Conservation (phyloP, 2,888 invertebrate species). For the Nymphalis polychloros region DNA sequence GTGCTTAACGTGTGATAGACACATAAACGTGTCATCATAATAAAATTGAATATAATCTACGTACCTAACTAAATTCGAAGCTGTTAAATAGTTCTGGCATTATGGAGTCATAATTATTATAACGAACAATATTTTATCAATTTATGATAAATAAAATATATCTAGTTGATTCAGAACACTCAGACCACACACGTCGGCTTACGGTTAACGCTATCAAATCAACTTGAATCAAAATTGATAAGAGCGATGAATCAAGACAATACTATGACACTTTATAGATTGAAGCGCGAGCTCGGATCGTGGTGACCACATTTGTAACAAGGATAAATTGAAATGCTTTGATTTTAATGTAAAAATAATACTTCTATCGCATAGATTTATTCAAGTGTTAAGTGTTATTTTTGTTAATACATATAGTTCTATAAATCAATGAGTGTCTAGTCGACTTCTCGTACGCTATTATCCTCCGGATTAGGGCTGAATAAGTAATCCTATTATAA, state of each 20-base stretch:
- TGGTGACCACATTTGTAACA: constrained; percentile 42
- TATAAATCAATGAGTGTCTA: too few relatives aligned
- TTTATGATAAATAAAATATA: constrained; percentile 19
- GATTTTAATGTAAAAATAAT: background rate
- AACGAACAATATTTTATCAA: constrained; percentile 7
- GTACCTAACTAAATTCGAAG: too few relatives aligned
- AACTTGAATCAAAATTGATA: constrained; percentile 39
- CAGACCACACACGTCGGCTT: constrained; percentile 45
- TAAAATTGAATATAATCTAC: too few relatives aligned
- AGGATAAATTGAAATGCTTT: background rate
- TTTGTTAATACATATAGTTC: too few relatives aligned
- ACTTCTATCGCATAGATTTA: background rate
- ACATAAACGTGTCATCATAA: too few relatives aligned
- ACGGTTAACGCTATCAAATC: constrained; percentile 33
- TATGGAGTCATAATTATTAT: background rate
- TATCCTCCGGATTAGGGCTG: too few relatives aligned
- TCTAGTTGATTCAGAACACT: constrained; percentile 1
- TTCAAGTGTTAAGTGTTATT: too few relatives aligned
- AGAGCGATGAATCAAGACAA: constrained; percentile 53
- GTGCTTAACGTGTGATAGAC: too few relatives aligned
- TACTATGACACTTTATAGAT: constrained; percentile 68
- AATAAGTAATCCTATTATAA: too few relatives aligned
- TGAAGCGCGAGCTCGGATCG: constrained; percentile 50
- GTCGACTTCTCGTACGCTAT: too few relatives aligned
- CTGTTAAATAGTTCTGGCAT: too few relatives aligned